A percentile compares a stretch with the other conserved stretches of the same genome.
Conservation (phyloP, 2,888 invertebrate genomes). For the Torymus auratus region DNA sequence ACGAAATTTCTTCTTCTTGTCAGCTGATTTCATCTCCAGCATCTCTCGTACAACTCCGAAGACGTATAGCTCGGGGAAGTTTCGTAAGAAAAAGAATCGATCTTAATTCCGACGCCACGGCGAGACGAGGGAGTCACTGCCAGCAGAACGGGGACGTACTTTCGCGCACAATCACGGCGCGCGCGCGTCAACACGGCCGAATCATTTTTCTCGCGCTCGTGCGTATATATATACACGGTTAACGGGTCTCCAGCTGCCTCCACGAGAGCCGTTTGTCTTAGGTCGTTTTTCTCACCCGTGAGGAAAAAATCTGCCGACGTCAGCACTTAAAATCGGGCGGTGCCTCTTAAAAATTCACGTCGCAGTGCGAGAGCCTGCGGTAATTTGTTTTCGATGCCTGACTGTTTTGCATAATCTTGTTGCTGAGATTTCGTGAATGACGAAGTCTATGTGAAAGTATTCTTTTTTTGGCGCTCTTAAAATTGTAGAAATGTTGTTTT, state of each 20-base stretch:
- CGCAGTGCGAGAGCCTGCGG: background rate
- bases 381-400: slow-evolving; percentile 35
- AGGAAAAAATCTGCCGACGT: slow-evolving; percentile 36
- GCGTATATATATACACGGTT: background rate
- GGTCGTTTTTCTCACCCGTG: background rate
- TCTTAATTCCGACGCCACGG: slow-evolving; percentile 46
- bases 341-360: background rate
- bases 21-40: background rate
- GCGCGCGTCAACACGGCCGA: slow-evolving; percentile 16
- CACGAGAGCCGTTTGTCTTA: slow-evolving; percentile 5
- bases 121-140: background rate
- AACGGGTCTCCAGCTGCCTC: background rate
- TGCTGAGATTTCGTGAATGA: too few species aligned
- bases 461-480: too few species aligned
- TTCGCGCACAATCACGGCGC: slow-evolving; percentile 31
- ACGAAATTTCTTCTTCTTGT: too few species aligned
- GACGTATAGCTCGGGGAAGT: slow-evolving; percentile 37
- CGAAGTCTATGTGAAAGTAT: too few species aligned
- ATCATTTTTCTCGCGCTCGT: slow-evolving; percentile 38
- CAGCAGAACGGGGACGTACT: background rate
- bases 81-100: slow-evolving; percentile 43
- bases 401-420: background rate
- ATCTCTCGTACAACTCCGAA: slow-evolving; percentile 1
- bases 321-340: slow-evolving; percentile 35
- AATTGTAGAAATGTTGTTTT: too few species aligned